A percentile compares a stretch with the other conserved stretches of the same genome.
Evolutionary conservation across 2,113 vertebrate genomes (phyloP).

Genomic region (Ranitomeya imitator): DNA sequence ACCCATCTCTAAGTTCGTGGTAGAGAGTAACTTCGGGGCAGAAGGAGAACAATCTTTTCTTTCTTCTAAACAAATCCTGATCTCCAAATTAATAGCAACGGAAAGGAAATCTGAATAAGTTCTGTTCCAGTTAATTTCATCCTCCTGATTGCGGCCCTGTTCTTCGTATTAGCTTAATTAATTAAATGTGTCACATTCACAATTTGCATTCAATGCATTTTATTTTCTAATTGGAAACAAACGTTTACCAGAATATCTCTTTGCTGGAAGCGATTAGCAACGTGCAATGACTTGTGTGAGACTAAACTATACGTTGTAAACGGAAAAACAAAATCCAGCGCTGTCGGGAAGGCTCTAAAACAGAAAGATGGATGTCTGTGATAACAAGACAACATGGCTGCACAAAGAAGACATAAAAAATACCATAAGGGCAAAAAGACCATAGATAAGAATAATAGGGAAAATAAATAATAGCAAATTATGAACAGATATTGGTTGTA

Average conservation of each 20-base stretch:
- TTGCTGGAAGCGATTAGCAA: slow-evolving; percentile 3
- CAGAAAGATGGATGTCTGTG: background rate
- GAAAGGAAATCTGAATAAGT: background rate
- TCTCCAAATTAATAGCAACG: background rate
- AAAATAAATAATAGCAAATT: background rate
- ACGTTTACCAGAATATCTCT: slow-evolving; percentile 20
- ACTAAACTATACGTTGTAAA: background rate
- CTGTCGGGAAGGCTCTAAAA: background rate
- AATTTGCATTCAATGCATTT: slow-evolving; percentile 37
- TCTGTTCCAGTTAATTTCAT: background rate
- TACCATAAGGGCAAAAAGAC: background rate
- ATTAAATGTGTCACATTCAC: slow-evolving; percentile 27
- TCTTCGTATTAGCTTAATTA: slow-evolving; percentile 18
- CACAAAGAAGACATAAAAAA: background rate
- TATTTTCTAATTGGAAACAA: slow-evolving; percentile 27
- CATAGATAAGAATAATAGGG: background rate
- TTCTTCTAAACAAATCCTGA: background rate
- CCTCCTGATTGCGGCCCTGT: background rate
- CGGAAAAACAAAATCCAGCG: background rate
- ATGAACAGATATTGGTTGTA: background rate
- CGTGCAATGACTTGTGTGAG: slow-evolving; percentile 7
- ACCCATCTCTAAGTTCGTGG: background rate
- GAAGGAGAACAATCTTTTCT: background rate
- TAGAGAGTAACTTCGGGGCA: background rate
- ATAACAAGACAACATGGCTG: background rate